Conservation (phyloP, 1,140 invertebrate genomes). For the Bombus sylvicola region DNA sequence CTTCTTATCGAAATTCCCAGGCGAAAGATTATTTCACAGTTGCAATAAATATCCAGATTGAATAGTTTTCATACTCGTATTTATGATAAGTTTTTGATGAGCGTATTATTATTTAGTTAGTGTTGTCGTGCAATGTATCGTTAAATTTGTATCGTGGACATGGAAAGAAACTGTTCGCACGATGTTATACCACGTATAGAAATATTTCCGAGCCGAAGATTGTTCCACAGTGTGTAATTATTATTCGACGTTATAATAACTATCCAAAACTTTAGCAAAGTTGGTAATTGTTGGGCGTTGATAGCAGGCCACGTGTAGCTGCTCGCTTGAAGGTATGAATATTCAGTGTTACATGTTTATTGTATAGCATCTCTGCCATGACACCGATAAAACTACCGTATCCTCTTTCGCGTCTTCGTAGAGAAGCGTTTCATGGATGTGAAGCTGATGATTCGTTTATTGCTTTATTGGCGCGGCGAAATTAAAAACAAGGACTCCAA, state of each 20-base stretch:
- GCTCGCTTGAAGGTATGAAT: constrained; percentile 7
- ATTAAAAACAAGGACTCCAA: not conserved
- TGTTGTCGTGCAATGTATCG: too few relatives aligned
- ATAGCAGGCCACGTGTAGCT: not conserved
- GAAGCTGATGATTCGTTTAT: not conserved
- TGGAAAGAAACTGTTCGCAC: too few relatives aligned
- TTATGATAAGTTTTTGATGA: too few relatives aligned
- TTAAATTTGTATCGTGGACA: too few relatives aligned
- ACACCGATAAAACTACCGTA: not conserved
- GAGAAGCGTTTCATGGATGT: not conserved
- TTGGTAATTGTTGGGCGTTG: constrained; percentile 22
- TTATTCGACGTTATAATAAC: constrained; percentile 35
- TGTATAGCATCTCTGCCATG: not conserved
- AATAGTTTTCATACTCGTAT: too few relatives aligned
- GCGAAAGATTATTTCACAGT: too few relatives aligned
- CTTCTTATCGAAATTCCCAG: too few relatives aligned
- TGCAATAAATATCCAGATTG: too few relatives aligned
- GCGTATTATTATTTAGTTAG: too few relatives aligned
- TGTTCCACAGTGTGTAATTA: constrained; percentile 21
- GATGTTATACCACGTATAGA: not conserved
- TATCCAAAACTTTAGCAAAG: constrained; percentile 24
- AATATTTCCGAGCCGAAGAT: constrained; percentile 13
- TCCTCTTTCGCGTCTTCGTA: not conserved
- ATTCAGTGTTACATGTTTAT: constrained; percentile 29
- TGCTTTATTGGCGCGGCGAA: not conserved